A percentile compares a stretch with the other conserved stretches of the same genome.
Conservation (phyloP, 2,797 vertebrate species). For the Oreochromis grahami region DNA sequence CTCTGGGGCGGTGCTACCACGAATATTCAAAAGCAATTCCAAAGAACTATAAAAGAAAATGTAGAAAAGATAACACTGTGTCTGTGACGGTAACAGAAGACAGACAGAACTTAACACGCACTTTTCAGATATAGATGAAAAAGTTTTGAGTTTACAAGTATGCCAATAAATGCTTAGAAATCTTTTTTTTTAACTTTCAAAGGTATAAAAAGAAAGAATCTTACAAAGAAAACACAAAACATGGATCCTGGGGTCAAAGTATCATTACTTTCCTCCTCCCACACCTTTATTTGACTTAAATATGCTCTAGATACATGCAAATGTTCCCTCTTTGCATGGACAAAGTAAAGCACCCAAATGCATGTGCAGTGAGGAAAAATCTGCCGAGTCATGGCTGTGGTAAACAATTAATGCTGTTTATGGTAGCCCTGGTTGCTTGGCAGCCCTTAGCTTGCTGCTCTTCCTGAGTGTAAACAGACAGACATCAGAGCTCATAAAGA, state of each 20-base stretch:
- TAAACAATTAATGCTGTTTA: not conserved
- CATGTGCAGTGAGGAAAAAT: not conserved
- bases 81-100: not conserved
- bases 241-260: not conserved
- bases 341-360: not conserved
- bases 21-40: not conserved
- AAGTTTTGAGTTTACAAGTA: not conserved
- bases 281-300: not conserved
- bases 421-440: not conserved
- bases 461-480: not conserved
- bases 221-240: not conserved
- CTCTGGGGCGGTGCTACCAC: not conserved
- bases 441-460: not conserved
- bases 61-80: not conserved
- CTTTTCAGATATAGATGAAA: not conserved
- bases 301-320: not conserved
- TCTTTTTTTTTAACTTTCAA: not conserved
- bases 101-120: not conserved
- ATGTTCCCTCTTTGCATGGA: conserved; percentile 17
- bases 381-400: not conserved
- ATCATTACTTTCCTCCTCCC: not conserved
- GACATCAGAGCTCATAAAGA: not conserved
- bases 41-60: not conserved
- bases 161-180: not conserved
- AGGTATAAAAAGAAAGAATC: not conserved